Evolutionary conservation across 2,113 vertebrate genomes (phyloP).

Genomic region (Calypte anna): DNA sequence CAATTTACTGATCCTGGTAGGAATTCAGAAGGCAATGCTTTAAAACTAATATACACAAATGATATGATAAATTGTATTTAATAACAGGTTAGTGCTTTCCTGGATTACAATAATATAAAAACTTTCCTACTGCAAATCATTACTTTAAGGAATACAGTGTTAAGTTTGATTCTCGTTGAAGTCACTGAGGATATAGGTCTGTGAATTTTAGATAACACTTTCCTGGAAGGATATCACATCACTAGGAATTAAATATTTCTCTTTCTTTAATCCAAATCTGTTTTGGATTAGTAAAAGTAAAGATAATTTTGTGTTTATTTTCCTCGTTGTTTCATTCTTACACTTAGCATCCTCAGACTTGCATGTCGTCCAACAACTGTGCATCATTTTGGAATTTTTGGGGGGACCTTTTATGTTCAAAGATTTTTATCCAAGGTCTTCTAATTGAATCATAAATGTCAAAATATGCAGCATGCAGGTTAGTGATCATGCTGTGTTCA

Average conservation of each 20-base stretch:
- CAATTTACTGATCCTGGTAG: not conserved
- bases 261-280: not conserved
- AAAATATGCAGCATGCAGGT: not conserved
- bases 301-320: not conserved
- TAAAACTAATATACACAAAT: not conserved
- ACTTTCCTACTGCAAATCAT: not conserved
- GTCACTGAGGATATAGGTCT: not conserved
- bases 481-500: not conserved
- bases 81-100: conserved; percentile 2
- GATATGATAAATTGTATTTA: not conserved
- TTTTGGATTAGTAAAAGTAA: not conserved
- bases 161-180: not conserved
- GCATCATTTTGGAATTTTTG: not conserved
- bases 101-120: not conserved
- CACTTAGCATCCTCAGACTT: not conserved
- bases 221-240: not conserved
- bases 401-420: not conserved
- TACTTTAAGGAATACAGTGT: not conserved
- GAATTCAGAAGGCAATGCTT: not conserved
- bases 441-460: not conserved
- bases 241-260: not conserved
- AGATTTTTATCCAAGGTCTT: not conserved
- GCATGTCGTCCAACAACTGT: not conserved
- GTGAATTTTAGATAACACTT: not conserved
- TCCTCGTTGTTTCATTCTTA: not conserved